Base-by-base conservation (phyloP, 1,140 invertebrate genomes). In the Helicoverpa zea region DNA sequence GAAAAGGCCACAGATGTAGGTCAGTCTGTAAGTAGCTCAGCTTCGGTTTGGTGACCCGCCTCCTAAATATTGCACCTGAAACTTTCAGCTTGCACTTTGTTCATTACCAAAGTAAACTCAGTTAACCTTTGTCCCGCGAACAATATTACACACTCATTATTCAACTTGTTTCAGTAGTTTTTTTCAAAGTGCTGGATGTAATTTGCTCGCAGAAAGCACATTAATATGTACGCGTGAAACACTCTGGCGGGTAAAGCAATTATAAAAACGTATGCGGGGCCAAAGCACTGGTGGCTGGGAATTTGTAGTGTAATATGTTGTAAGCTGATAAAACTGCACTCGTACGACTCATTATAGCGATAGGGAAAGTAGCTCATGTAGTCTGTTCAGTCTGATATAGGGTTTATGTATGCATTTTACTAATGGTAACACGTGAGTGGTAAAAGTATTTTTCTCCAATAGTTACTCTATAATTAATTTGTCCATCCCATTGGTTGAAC, bases 41-140 rank as follows among this genome's bases (percentile, higher is more conserved):
- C 18, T 70, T 68, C 49, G 13, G 43, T 47, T 49, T 66, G 9
- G 35, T 18, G 63, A 66, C 9, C 43, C 4, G 63, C 16, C n/a
- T 47, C 61, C 47, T 54, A 70, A 59, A 54, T 54, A 9, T 49
- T 52, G 16, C 47, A 70, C 7, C 23, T 68, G 43, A 52, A 64
- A 68, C 7, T 68, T 68, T 68, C 66, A 68, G 66, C 66, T 52
- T 54, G 49, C 66, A 70, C 14, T 64, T 64, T 70, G 66, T 70
- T 70, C 18, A 70, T 70, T 70, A 70, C 16, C 0, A 29, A 23
- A 68, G 64, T 51, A 18, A 13, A 51, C 64, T 68, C 66, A 12
- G 66, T 54, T 70, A 13, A 23, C 18, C 52, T 54, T 70, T 70
- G 66, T 70, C 49, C 66, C 7, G 18, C 52, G 18, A 52, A 54